A percentile compares a stretch with the other conserved stretches of the same genome.
These are phyloP conservation scores for Plectrocnemia conspersa DNA, from an alignment of 1,140 invertebrate species.

Conservation along the genomic window DNA sequence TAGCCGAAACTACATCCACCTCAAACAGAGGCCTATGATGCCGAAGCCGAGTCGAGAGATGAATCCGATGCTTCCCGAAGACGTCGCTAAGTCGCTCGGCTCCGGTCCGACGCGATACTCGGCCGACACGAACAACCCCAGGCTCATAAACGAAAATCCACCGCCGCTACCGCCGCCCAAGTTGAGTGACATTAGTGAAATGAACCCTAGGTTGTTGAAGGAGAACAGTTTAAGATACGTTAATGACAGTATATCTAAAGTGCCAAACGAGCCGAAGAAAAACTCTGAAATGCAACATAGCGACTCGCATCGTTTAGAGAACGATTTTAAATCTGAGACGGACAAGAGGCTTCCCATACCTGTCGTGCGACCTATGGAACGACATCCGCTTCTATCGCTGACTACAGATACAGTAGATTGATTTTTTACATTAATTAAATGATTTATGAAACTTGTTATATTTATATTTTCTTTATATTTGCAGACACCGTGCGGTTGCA, in stretches of 20 bases:
- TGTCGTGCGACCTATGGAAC: constrained; percentile 30
- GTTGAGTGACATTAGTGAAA: constrained; percentile 6
- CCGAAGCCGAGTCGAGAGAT: constrained; percentile 37
- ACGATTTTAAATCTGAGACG: constrained; percentile 8
- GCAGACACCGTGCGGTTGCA: constrained; percentile 49
- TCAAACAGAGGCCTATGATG: constrained; percentile 30
- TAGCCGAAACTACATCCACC: constrained; percentile 21
- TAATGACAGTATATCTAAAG: constrained; percentile 26
- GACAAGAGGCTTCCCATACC: constrained; percentile 26
- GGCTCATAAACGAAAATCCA: constrained; percentile 21
- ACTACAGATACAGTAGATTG: constrained; percentile 30
- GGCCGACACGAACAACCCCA: constrained; percentile 20
- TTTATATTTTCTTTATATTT: constrained; percentile 16
- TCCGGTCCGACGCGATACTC: constrained; percentile 29
- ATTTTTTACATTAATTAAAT: background rate
- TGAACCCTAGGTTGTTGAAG: constrained; percentile 24
- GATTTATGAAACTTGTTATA: constrained; percentile 6
- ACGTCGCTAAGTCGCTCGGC: constrained; percentile 16
- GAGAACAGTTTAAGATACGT: constrained; percentile 29
- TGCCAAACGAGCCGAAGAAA: constrained; percentile 22
- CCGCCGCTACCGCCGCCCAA: background rate
- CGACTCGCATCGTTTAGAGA: constrained; percentile 18
- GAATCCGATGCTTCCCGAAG: constrained; percentile 41
- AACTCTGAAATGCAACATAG: constrained; percentile 5
- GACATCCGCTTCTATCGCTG: constrained; percentile 31